Conservation (phyloP, 2,113 vertebrate species). For the Stomatorhinus ivindoensis region DNA sequence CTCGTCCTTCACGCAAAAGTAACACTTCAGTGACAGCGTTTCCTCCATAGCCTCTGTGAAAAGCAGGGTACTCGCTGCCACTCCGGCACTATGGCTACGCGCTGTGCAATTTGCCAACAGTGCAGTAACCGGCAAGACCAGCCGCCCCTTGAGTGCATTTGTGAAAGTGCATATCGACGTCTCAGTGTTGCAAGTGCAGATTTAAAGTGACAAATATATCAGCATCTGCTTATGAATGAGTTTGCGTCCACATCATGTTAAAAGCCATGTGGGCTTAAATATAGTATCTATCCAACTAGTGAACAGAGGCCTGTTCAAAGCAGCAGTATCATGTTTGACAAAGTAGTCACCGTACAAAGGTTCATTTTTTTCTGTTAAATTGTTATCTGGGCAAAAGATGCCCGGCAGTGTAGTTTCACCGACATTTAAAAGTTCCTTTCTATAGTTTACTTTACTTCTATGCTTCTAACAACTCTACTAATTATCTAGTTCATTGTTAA, state of each 20-base stretch:
- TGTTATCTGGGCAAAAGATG: neutral
- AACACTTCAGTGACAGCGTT: neutral
- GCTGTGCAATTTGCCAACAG: neutral
- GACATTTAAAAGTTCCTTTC: neutral
- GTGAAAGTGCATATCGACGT: neutral
- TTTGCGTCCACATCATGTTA: neutral
- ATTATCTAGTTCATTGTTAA: neutral
- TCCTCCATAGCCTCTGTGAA: neutral
- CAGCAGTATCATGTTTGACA: neutral
- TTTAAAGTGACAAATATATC: neutral
- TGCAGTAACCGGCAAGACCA: neutral
- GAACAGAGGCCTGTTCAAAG: neutral
- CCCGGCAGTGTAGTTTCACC: neutral
- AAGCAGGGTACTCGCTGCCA: too few species aligned
- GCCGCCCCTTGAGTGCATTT: neutral
- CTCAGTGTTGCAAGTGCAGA: neutral
- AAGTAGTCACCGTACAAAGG: neutral
- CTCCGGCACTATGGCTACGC: neutral
- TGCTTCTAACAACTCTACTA: neutral
- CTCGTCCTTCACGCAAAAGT: neutral
- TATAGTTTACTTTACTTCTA: neutral
- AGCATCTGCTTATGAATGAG: neutral
- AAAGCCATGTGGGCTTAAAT: neutral
- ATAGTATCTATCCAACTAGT: neutral
- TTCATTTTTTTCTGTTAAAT: neutral